Base-by-base conservation (phyloP, 2,888 invertebrate genomes). In the Stenotaenia linearis region DNA sequence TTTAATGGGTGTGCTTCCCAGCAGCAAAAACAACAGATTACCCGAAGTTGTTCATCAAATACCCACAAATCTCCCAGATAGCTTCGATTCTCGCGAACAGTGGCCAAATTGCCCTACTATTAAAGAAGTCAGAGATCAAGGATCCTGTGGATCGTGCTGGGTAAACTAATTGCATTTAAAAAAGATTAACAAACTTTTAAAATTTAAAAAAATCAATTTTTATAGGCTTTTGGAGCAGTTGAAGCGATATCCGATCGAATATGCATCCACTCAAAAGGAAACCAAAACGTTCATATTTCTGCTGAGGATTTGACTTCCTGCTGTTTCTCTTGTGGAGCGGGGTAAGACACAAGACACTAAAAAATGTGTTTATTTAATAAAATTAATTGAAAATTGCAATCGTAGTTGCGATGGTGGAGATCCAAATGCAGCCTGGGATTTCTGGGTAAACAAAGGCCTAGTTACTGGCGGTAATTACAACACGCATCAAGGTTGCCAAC, bases 61-160 rank as follows among this genome's bases (percentile, higher is more conserved):
- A 9, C 74, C 84, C 12, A 80, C 80, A 23, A 81, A 78, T 9
- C 84, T 96, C 35, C 95, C 96, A 0, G 91, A 90, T 23, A 89
- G 90, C 83, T 97, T 97, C 85, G 95, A 97, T 88, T 87, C 96
- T 0, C 89, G 96, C 45, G 88, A 89, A 78, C 88, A 92, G 80
- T 97, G 96, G 96, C 91, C 94, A 0, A 85, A 93, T 84, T 97
- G 97, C 84, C 93, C 94, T 0, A 94, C 95, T 12, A 90, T 97
- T 83, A 89, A 89, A 78, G 93, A 94, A 87, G 90, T 95, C 80
- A 89, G 95, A 82, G 94, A 95, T 87, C 95, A 95, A 86, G 94
- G 94, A 15, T 92, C 93, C 18, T 97, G 96, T 85, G 96, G 97
- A 30, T 95, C 95, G 56, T 97, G 97, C 87, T 96, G 96, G 96